Conservation (phyloP, 1,140 invertebrate genomes). For the Papilio helenus region DNA sequence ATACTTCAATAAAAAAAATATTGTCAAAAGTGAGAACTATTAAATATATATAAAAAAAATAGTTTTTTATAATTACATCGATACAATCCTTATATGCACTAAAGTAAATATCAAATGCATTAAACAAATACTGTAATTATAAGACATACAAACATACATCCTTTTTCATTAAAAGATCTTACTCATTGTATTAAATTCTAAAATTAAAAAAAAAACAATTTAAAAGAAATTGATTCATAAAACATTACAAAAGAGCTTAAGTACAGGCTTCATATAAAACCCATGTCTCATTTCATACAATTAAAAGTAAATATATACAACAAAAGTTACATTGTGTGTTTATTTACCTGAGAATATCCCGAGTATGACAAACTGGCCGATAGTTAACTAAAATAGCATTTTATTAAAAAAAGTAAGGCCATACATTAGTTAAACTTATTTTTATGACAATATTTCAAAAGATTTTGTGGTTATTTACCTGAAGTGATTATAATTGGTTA, state of each 20-base stretch:
- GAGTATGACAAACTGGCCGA: constrained; percentile 29
- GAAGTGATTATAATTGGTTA: background rate
- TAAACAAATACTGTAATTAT: background rate
- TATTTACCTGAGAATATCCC: background rate
- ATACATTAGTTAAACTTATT: constrained; percentile 31
- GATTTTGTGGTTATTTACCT: too few species aligned
- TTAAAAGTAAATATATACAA: background rate
- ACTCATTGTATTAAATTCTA: background rate
- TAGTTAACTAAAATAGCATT: constrained; percentile 31
- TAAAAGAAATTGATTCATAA: background rate
- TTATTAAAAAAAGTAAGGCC: constrained; percentile 25
- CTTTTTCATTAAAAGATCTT: too few species aligned
- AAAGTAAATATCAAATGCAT: background rate
- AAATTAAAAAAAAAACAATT: background rate
- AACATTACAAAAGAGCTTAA: background rate
- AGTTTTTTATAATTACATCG: background rate
- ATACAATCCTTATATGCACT: background rate
- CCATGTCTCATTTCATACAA: background rate
- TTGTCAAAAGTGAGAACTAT: background rate
- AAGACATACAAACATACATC: background rate
- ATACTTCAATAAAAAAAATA: background rate
- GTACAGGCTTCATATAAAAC: constrained; percentile 14
- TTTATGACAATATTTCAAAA: too few species aligned
- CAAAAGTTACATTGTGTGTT: background rate
- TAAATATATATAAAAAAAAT: background rate